Conservation (phyloP, 1,140 invertebrate species). For the Danaus plexippus region DNA sequence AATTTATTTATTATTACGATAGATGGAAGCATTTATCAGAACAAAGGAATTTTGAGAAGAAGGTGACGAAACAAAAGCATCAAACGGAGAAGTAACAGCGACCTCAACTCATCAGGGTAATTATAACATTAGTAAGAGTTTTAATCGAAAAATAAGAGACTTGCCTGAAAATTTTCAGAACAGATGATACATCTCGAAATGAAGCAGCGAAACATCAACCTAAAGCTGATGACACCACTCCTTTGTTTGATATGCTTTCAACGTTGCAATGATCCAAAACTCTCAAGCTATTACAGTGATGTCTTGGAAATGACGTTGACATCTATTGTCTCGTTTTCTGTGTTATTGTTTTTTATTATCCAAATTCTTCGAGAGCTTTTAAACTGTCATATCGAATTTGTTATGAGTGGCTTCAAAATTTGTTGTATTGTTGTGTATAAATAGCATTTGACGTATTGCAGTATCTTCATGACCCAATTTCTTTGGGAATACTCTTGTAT, state of each 20-base stretch:
- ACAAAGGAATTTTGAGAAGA: conserved; percentile 2
- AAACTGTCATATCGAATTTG: conserved; percentile 21
- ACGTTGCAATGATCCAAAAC: conserved; percentile 26
- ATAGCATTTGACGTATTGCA: no score
- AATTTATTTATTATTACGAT: no score
- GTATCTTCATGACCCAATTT: no score
- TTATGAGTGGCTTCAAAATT: conserved; percentile 16
- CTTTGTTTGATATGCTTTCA: conserved; percentile 40
- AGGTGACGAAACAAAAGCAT: conserved; percentile 6
- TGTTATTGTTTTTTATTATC: conserved; percentile 19
- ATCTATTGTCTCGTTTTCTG: conserved; percentile 16
- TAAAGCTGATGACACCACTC: conserved; percentile 19
- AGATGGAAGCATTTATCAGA: no score
- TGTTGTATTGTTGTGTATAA: conserved; percentile 12
- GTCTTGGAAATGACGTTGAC: conserved; percentile 20
- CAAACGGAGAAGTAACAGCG: neutral
- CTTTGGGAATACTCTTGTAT: no score
- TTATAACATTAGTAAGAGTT: conserved; percentile 14
- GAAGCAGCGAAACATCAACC: conserved; percentile 13
- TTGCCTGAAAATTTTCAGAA: conserved; percentile 13
- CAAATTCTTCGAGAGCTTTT: conserved; percentile 20
- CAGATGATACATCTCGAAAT: conserved; percentile 16
- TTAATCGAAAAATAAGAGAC: conserved; percentile 14
- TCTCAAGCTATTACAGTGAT: conserved; percentile 28
- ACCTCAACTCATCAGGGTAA: conserved; percentile 11